Evolutionary conservation across 2,113 vertebrate species (phyloP).

Genomic region (Dicentrarchus labrax): DNA sequence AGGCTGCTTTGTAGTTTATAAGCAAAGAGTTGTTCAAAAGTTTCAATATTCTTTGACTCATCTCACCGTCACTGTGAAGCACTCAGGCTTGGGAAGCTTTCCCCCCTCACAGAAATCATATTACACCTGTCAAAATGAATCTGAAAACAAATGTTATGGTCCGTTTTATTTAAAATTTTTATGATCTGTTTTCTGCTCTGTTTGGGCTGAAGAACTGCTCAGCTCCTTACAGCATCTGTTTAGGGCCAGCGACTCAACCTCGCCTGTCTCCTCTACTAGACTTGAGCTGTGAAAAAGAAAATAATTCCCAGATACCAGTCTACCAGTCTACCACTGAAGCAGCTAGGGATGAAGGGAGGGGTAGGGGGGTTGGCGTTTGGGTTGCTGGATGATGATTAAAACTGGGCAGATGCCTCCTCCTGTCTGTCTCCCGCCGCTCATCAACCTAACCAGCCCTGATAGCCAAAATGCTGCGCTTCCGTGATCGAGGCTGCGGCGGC

Average conservation of each 20-base stretch:
- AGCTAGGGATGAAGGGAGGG: slow-evolving; percentile 2
- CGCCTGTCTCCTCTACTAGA: slow-evolving; percentile 53
- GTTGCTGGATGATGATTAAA: slow-evolving; percentile 44
- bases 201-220: neutral
- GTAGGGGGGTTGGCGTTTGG: neutral
- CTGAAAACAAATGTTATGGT: neutral
- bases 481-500: slow-evolving; percentile 20
- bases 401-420: slow-evolving; percentile 64
- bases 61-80: neutral
- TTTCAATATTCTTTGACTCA: neutral
- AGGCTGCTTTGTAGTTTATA: neutral
- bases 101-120: neutral
- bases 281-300: slow-evolving; percentile 51
- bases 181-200: slow-evolving; percentile 1
- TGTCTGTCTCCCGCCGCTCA: slow-evolving; percentile 40
- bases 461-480: slow-evolving; percentile 56
- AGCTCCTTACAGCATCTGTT: slow-evolving; percentile 16
- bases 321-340: slow-evolving; percentile 25
- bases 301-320: slow-evolving; percentile 59
- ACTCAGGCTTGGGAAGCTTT: neutral
- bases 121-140: slow-evolving; percentile 18
- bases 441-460: slow-evolving; percentile 78
- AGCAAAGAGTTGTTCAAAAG: neutral
- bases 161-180: neutral
- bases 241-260: slow-evolving; percentile 37